These are phyloP conservation scores for Bradysia coprophila DNA, from an alignment of 1,140 invertebrate species.

Conservation along the genomic window DNA sequence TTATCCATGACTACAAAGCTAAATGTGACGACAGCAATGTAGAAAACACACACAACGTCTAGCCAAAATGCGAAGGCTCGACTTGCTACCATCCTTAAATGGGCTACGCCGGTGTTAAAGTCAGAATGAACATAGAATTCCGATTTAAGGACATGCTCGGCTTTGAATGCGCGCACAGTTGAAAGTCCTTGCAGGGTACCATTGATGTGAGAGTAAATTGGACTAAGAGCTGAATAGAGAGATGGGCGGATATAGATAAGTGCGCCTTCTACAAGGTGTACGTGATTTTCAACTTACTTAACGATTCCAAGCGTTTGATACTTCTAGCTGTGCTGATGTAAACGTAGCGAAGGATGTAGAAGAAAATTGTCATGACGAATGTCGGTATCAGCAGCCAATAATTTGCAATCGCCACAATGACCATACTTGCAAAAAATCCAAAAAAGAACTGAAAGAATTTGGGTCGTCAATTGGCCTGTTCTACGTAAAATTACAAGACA, in stretches of 20 bases:
- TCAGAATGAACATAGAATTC: constrained; percentile 54
- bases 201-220: constrained; percentile 68
- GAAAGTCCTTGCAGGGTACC: constrained; percentile 59
- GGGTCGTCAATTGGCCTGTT: constrained; percentile 44
- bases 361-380: constrained; percentile 41
- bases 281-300: no score
- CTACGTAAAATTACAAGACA: constrained; percentile 20
- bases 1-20: constrained; percentile 27
- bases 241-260: constrained; percentile 12
- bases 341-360: constrained; percentile 46
- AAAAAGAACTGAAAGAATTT: constrained; percentile 42
- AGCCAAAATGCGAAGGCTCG: constrained; percentile 38
- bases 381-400: constrained; percentile 59
- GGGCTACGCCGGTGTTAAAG: constrained; percentile 39
- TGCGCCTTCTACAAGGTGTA: no score
- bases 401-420: constrained; percentile 60
- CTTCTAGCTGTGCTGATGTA: constrained; percentile 66
- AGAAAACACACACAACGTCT: constrained; percentile 49
- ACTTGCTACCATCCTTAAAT: constrained; percentile 42
- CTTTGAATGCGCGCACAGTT: constrained; percentile 56
- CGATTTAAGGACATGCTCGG: constrained; percentile 44
- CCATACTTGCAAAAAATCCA: constrained; percentile 41
- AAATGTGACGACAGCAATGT: constrained; percentile 32
- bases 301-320: constrained; percentile 66
- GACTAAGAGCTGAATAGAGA: constrained; percentile 39